phyloP scores from a whole-genome alignment of 2,888 invertebrate genomes.

The Isotomurus palustris region DNA sequence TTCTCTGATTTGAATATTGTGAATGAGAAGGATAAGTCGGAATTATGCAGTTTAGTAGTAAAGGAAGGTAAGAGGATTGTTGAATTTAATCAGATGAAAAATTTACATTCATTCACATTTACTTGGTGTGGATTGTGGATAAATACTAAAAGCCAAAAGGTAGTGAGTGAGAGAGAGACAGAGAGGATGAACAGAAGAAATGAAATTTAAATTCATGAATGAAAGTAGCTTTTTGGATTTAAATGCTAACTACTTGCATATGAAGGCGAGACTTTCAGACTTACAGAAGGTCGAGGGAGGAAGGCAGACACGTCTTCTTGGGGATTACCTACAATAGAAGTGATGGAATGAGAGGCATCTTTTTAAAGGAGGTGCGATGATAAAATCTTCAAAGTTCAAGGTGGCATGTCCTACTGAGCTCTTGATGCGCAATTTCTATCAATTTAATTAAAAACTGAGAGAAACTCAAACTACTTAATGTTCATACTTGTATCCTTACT shows the following conservation, averaged over 20 bases:
- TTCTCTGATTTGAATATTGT: conserved; percentile 1
- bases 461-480: too few relatives aligned
- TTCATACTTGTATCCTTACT: too few relatives aligned
- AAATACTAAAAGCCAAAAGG: neutral
- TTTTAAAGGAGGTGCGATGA: neutral
- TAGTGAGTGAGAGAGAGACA: neutral
- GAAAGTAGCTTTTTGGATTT: too few relatives aligned
- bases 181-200: neutral
- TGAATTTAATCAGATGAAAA: neutral
- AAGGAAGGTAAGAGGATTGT: too few relatives aligned
- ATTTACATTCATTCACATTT: too few relatives aligned
- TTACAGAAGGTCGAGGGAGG: neutral
- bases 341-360: too few relatives aligned
- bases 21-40: neutral
- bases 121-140: neutral
- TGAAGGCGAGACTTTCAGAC: neutral
- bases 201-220: neutral
- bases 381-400: neutral
- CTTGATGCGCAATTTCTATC: conserved; percentile 9
- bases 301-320: too few relatives aligned
- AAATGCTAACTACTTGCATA: neutral
- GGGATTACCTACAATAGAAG: too few relatives aligned
- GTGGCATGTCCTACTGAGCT: conserved; percentile 5
- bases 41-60: too few relatives aligned
- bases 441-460: conserved; percentile 9